phyloP scores from a whole-genome alignment of 2,888 invertebrate species.

The Blomia tropicalis region DNA sequence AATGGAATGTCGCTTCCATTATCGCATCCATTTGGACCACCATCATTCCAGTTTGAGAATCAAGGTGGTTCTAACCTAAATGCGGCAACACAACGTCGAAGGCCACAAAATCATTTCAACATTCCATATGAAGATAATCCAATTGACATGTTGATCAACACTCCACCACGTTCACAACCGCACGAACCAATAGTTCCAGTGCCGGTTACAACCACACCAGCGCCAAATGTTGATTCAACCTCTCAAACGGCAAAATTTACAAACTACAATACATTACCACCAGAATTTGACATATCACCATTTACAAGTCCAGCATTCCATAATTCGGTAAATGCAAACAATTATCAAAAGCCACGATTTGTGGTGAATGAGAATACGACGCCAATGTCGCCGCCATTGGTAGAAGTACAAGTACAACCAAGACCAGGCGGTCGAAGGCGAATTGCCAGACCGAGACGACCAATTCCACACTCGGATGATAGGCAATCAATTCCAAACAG shows the following conservation, averaged over 20 bases:
- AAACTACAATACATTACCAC: conserved; percentile 23
- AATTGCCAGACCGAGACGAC: conserved; percentile 16
- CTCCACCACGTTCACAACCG: conserved; percentile 6
- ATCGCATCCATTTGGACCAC: neutral
- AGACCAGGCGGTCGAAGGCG: conserved; percentile 1
- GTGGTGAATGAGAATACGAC: neutral
- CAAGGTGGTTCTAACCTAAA: neutral
- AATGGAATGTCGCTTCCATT: neutral
- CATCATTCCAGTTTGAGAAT: conserved; percentile 5
- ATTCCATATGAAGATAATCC: conserved; percentile 17
- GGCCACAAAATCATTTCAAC: conserved; percentile 21
- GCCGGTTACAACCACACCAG: conserved; percentile 11
- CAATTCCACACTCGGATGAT: no score
- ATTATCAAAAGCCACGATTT: conserved; percentile 2
- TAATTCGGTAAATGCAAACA: conserved; percentile 5
- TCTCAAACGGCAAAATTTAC: conserved; percentile 19
- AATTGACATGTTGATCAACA: conserved; percentile 14
- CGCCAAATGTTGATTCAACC: neutral
- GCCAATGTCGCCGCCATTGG: neutral
- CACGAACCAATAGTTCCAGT: neutral
- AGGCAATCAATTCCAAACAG: conserved; percentile 17
- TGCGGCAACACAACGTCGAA: conserved; percentile 5
- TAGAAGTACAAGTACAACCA: neutral
- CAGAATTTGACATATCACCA: conserved; percentile 24
- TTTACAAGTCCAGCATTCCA: conserved; percentile 19